Percentiles rank a stretch among this genome's conserved stretches.
Evolutionary conservation across 2,888 invertebrate genomes (phyloP).

Genomic region (Zele albiditarsus): DNA sequence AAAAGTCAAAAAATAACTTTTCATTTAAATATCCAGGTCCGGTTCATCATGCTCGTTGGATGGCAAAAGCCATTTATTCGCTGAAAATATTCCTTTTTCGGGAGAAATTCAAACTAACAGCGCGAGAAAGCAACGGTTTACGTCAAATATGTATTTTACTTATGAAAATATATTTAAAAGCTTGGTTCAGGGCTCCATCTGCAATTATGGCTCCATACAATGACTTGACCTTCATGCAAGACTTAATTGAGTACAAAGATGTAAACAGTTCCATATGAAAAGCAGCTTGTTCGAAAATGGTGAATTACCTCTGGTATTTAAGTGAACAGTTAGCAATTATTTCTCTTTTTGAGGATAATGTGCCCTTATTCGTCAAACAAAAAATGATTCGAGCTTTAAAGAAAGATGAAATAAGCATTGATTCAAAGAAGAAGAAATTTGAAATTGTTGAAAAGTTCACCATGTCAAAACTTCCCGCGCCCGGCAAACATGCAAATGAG

Average conservation of each 20-base stretch:
- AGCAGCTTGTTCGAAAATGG: slow-evolving; percentile 7
- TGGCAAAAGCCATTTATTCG: too few relatives aligned
- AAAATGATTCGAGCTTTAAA: not conserved
- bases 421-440: not conserved
- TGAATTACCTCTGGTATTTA: not conserved
- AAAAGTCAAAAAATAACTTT: slow-evolving; percentile 11
- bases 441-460: not conserved
- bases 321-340: slow-evolving; percentile 4
- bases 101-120: slow-evolving; percentile 35
- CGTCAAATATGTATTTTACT: too few relatives aligned
- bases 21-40: slow-evolving; percentile 27
- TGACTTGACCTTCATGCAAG: too few relatives aligned
- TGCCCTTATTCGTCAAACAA: not conserved
- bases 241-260: not conserved
- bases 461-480: too few relatives aligned
- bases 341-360: slow-evolving; percentile 2
- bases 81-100: slow-evolving; percentile 36
- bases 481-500: too few relatives aligned
- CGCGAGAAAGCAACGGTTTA: slow-evolving; percentile 21
- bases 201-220: slow-evolving; percentile 6
- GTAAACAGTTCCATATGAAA: not conserved
- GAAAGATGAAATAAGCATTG: not conserved
- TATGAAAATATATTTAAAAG: too few relatives aligned
- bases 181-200: too few relatives aligned
- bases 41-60: slow-evolving; percentile 34